Conservation (phyloP, 2,797 vertebrate genomes). For the Tangara arthus region DNA sequence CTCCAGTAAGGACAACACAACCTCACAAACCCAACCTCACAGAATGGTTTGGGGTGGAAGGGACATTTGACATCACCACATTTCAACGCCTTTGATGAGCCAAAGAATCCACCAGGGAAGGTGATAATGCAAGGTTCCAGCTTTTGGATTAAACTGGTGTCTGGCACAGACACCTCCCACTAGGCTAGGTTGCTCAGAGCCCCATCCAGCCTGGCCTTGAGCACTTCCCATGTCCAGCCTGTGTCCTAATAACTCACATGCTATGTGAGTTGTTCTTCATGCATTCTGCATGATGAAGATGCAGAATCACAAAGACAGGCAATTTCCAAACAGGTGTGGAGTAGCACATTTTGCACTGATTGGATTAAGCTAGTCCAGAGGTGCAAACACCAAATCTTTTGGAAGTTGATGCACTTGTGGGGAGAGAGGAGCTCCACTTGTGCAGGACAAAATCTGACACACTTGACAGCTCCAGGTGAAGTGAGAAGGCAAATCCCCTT, state of each 20-base stretch:
- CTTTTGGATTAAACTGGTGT: too few relatives aligned
- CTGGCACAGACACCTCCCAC: not conserved
- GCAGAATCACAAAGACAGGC: not conserved
- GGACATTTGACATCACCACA: not conserved
- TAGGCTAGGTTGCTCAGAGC: not conserved
- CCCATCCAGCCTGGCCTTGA: not conserved
- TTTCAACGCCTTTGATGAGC: not conserved
- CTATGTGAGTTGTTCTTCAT: not conserved
- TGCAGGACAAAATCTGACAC: not conserved
- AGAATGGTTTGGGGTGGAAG: not conserved
- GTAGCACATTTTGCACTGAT: not conserved
- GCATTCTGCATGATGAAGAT: not conserved
- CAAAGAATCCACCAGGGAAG: too few relatives aligned
- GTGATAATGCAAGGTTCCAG: too few relatives aligned
- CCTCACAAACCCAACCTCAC: not conserved
- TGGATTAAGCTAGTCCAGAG: not conserved
- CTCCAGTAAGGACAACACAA: rapidly evolving
- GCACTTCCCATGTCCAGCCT: not conserved
- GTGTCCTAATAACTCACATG: not conserved
- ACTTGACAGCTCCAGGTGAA: not conserved
- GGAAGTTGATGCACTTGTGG: not conserved
- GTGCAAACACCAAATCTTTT: not conserved
- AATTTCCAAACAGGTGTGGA: not conserved
- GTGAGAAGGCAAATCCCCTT: not conserved
- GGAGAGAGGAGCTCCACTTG: not conserved